phyloP scores from a whole-genome alignment of 2,113 vertebrate genomes.

The Podarcis muralis region DNA sequence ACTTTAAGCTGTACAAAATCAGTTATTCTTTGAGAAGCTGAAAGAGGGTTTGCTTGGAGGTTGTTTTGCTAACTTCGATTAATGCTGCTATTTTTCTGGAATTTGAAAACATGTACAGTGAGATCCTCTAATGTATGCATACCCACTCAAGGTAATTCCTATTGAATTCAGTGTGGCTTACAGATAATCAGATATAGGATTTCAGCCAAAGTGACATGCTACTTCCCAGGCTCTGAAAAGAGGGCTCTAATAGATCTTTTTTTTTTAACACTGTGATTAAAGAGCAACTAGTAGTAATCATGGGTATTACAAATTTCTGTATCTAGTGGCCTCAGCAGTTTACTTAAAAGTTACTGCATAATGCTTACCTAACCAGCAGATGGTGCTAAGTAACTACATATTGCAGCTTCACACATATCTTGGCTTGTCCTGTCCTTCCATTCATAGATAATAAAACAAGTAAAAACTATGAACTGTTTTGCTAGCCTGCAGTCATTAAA shows the following conservation, averaged over 20 bases:
- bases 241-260: neutral
- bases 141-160: too few relatives aligned
- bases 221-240: neutral
- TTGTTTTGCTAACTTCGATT: neutral
- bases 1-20: neutral
- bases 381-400: conserved; percentile 70
- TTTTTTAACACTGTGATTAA: neutral
- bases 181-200: too few relatives aligned
- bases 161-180: too few relatives aligned
- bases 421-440: neutral
- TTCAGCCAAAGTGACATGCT: neutral
- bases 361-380: conserved; percentile 63
- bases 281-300: neutral
- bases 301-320: neutral
- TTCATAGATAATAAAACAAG: neutral
- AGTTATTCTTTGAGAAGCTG: neutral
- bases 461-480: neutral
- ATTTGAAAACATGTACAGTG: neutral
- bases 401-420: neutral
- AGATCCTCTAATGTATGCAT: too few relatives aligned
- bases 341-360: neutral
- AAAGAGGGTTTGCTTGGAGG: neutral
- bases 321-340: neutral
- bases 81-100: neutral
- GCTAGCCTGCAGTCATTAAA: neutral